phyloP scores from a whole-genome alignment of 92 coral and sea anemone species.

The Scolanthus callimorphus region DNA sequence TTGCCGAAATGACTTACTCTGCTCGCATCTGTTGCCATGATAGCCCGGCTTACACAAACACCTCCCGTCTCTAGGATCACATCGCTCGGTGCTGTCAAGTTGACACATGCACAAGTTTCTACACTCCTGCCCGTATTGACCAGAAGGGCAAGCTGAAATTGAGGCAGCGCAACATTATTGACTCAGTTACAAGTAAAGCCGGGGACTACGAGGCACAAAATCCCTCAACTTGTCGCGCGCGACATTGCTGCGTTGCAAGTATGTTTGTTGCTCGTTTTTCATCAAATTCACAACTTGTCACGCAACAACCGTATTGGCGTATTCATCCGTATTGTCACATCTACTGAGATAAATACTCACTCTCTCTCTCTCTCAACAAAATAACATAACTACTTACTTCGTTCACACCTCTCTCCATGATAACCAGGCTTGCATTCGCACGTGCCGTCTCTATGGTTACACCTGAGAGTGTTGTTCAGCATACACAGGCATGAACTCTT shows the following conservation, averaged over 20 bases:
- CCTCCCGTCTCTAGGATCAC: constrained; percentile 63
- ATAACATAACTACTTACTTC: too few species aligned
- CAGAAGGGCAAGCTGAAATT: constrained; percentile 62
- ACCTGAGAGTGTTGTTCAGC: constrained; percentile 33
- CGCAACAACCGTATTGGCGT: too few species aligned
- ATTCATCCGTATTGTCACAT: too few species aligned
- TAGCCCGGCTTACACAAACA: constrained; percentile 77
- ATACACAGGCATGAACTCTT: constrained; percentile 9
- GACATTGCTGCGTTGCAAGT: too few species aligned
- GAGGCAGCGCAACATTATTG: not conserved
- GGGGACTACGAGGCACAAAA: too few species aligned
- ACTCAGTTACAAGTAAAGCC: too few species aligned
- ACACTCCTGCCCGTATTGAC: constrained; percentile 79
- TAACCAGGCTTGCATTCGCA: constrained; percentile 44
- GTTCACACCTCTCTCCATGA: constrained; percentile 38
- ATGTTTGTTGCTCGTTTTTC: too few species aligned
- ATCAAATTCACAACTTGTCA: too few species aligned
- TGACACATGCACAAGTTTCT: constrained; percentile 45
- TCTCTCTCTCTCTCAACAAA: too few species aligned
- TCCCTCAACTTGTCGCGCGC: too few species aligned
- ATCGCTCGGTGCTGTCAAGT: constrained; percentile 52
- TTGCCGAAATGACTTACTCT: too few species aligned
- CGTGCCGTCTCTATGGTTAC: constrained; percentile 32
- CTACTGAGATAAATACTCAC: too few species aligned
- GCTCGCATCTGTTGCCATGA: constrained; percentile 60